Evolutionary conservation across 2,888 invertebrate species (phyloP).

Genomic region (Agelastica alni): DNA sequence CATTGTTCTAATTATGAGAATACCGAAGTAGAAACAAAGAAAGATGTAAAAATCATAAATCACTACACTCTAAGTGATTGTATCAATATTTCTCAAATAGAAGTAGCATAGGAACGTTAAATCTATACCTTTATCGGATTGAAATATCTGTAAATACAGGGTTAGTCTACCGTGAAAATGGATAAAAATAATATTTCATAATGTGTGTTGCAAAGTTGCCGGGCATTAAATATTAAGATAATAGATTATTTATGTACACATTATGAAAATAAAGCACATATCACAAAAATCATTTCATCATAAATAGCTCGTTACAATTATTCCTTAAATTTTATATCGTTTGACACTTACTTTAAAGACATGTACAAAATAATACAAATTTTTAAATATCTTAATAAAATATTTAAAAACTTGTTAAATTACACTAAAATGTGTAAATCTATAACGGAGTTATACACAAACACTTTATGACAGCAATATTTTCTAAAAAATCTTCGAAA

Average conservation of each 20-base stretch:
- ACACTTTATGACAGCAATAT: too few species aligned
- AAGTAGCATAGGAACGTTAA: conserved; percentile 4
- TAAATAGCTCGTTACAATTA: too few species aligned
- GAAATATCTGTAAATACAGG: conserved; percentile 7
- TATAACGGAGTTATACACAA: too few species aligned
- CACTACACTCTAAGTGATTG: conserved; percentile 17
- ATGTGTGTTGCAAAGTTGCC: not conserved
- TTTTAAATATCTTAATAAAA: too few species aligned
- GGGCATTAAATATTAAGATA: too few species aligned
- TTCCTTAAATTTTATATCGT: too few species aligned
- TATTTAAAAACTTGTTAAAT: too few species aligned
- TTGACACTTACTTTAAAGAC: too few species aligned
- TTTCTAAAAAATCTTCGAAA: too few species aligned
- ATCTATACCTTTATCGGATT: conserved; percentile 10
- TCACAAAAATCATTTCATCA: too few species aligned
- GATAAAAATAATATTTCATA: not conserved
- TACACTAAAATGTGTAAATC: too few species aligned
- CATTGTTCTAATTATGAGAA: conserved; percentile 26
- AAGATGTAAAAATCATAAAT: conserved; percentile 24
- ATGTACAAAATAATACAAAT: too few species aligned
- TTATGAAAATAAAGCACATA: not conserved
- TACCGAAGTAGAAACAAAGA: conserved; percentile 23
- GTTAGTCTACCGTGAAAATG: conserved; percentile 3
- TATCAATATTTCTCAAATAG: conserved; percentile 21
- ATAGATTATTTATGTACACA: conserved; percentile 1